Evolutionary conservation across 1,140 invertebrate species (phyloP), one percentile per base, ranked within the genome.

Genomic region (Aphelenchoides fujianensis): DNA sequence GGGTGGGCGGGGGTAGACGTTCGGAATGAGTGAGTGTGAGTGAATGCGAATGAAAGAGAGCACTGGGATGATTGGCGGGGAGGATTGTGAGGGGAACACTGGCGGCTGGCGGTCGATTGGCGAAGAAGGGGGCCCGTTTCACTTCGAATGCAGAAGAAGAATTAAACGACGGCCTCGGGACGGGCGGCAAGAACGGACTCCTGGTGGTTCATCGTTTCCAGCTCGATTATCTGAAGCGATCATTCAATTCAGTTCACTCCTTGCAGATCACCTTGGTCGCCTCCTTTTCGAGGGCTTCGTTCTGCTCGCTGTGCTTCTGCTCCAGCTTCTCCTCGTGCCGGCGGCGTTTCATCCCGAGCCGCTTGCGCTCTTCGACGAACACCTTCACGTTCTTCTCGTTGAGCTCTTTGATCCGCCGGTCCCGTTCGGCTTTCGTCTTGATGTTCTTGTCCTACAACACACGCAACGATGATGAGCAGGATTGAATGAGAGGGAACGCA

Each of bases 371-470:
- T 79, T 99, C 96, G 88, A 98, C 91, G 83, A 99, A 99, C 80
- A 95, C 93, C 86, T 98, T 98, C 19, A 94, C 95, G 85, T 98
- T 98, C 83, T 97, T 98, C 81, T 97, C 94, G 82, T 97, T 96
- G 80, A 98, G 93, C 85, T 99, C 96, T 71, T 94, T 88, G 41
- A 89, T 84, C 41, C 89, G 82, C 78, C 88, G 87, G 80, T 99
- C 97, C 80, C 95, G 92, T 82, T 98, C 97, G 27, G 93, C 93
- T 81, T 98, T 95, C 54, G 95, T 97, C 85, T 95, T 93, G 30
- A 99, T 87, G 0, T 92, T 95, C 85, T 97, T 97, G 84, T 99
- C 96, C 74, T 80, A 57, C n/a, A 9, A 78, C 76, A 55, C 28
- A 27, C 3, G 1, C 41, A 48, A 48, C 12, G n/a, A n/a, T n/a